Evolutionary conservation across 2,797 vertebrate genomes (phyloP).

Genomic region (Parambassis ranga): DNA sequence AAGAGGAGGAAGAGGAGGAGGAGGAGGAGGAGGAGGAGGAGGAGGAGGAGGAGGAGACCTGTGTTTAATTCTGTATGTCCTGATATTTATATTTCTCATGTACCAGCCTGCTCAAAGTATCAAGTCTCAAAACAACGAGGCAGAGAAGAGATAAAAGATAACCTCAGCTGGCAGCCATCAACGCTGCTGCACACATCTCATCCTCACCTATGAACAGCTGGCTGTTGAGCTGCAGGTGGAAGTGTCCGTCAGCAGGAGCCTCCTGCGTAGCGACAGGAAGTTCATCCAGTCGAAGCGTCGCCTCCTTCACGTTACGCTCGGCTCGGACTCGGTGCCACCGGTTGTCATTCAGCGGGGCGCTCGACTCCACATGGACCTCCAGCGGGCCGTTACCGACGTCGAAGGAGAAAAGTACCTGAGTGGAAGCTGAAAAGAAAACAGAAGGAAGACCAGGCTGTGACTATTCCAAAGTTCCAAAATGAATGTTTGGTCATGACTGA

Average conservation of each 20-base stretch:
- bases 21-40: no score
- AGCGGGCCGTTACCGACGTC: slow-evolving; percentile 88
- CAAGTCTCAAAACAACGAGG: no score
- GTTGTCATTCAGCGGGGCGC: slow-evolving; percentile 82
- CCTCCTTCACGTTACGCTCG: slow-evolving; percentile 88
- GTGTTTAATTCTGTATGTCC: no score
- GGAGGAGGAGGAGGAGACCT: no score
- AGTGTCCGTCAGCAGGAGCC: slow-evolving; percentile 82
- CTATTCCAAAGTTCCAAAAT: no score
- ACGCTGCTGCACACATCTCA: background rate
- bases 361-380: slow-evolving; percentile 77
- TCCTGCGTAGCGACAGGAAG: slow-evolving; percentile 77
- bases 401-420: slow-evolving; percentile 84
- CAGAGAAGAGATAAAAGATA: background rate
- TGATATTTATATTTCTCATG: no score
- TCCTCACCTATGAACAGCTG: slow-evolving; percentile 90
- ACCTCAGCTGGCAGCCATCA: background rate
- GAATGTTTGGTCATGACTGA: no score
- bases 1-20: no score
- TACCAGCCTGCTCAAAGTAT: no score
- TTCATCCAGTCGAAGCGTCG: slow-evolving; percentile 81
- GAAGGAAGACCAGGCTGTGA: no score
- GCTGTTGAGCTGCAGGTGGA: slow-evolving; percentile 88
- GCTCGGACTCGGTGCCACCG: slow-evolving; percentile 88
- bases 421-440: slow-evolving; percentile 76